Base-by-base conservation (phyloP, 2,888 invertebrate genomes). In the Torymus aiolomorphi region DNA sequence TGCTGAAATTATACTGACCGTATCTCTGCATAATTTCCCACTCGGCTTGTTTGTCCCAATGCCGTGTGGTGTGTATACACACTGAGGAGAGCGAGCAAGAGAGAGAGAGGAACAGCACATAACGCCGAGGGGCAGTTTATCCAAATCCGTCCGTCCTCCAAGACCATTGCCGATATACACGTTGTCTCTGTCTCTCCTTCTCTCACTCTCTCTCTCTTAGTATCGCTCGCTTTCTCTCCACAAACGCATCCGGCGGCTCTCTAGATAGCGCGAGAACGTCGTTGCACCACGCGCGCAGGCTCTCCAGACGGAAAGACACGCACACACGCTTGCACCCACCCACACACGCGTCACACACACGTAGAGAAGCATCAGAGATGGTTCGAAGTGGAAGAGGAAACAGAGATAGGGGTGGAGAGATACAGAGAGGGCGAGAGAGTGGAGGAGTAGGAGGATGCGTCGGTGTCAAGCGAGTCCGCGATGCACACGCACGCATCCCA, bases 11-110 rank as follows among this genome's bases (percentile, higher is more conserved):
- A 13, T 2, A 2, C 20, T 49, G 51, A n/a, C 52, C 16, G 24
- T 57, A 57, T 57, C 51, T 57, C 66, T 57, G 66, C 67, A 76
- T 67, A 67, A 67, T 59, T 67, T 59, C 51, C 16, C 75, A 31
- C 24, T 42, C 42, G 12, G 59, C 61, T 67, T 67, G 67, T 76
- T 76, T 67, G 67, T 67, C 52, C 61, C 12, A 69, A 57, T 16
- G 42, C 16, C n/a, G 31, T 3, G 56, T 3, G 56, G 8, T 13
- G 16, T 8, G 8, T 42, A 8, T 42, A 10, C 8, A 8, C 8
- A 42, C 42, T 42, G 42, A 8, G 8, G 1, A 42, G 42, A 42
- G 42, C 42, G 42, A 42, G 42, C 8, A 20, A 20, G n/a, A n/a
- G n/a, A n/a, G n/a, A n/a, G n/a, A 31, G 3, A 31, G 31, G 3